Evolutionary conservation across 2,113 vertebrate species (phyloP).

Genomic region (Peromyscus polionotus): DNA sequence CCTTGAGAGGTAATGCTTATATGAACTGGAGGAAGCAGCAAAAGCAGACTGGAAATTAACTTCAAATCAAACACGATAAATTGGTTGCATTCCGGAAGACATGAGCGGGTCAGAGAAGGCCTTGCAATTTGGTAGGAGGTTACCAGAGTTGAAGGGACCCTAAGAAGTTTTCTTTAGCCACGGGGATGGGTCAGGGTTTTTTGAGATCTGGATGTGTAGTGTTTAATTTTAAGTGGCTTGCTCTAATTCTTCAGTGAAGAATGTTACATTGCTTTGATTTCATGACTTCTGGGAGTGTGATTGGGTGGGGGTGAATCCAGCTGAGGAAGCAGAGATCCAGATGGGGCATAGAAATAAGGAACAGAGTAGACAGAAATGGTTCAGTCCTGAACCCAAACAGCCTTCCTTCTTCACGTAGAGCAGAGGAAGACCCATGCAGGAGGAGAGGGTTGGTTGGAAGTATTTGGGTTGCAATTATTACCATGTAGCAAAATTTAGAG

Average conservation of each 20-base stretch:
- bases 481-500: neutral
- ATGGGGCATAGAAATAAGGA: neutral
- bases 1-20: constrained; percentile 39
- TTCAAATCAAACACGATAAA: constrained; percentile 60
- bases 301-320: neutral
- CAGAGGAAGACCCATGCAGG: neutral
- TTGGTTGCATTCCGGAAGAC: neutral
- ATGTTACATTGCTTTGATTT: neutral
- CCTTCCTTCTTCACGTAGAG: neutral
- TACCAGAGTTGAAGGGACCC: neutral
- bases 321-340: neutral
- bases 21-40: constrained; percentile 27
- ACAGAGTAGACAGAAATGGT: neutral
- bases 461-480: neutral
- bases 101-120: neutral
- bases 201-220: neutral
- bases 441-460: neutral
- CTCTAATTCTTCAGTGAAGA: neutral
- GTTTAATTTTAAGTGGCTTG: constrained; percentile 36
- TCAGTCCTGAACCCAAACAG: neutral
- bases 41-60: constrained; percentile 23
- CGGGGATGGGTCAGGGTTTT: neutral
- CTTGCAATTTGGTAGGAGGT: neutral
- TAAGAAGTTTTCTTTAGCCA: neutral
- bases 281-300: neutral